These are phyloP conservation scores for Stegostoma tigrinum DNA, from an alignment of 2,113 vertebrate genomes.

Conservation along the genomic window DNA sequence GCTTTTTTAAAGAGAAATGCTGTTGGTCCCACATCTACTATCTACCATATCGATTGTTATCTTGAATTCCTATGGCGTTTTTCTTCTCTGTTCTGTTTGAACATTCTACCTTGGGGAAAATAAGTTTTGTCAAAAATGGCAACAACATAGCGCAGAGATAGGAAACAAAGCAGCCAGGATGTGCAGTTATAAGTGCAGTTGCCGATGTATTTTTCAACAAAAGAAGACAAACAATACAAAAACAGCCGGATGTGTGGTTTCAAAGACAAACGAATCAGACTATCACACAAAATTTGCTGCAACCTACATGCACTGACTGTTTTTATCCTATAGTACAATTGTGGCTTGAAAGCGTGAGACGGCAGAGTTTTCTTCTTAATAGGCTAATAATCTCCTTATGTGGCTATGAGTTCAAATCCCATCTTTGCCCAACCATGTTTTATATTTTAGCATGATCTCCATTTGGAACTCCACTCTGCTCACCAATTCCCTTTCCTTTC, in stretches of 20 bases:
- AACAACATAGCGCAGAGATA: background rate
- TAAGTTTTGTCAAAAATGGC: background rate
- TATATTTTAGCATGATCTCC: too few species aligned
- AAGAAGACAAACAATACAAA: background rate
- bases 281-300: background rate
- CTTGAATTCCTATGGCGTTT: too few species aligned
- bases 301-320: background rate
- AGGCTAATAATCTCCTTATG: background rate
- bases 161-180: background rate
- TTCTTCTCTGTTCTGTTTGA: background rate
- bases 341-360: background rate
- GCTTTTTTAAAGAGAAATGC: background rate
- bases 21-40: background rate
- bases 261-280: background rate
- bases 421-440: too few species aligned
- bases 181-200: background rate
- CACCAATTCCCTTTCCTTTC: too few species aligned
- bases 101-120: background rate
- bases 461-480: too few species aligned
- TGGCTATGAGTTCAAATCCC: background rate
- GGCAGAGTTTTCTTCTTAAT: background rate
- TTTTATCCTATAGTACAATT: background rate
- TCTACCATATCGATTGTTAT: background rate
- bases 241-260: background rate
- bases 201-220: background rate